Percentiles rank a stretch among this genome's conserved stretches.
These are phyloP conservation scores for Antheraea yamamai DNA, from an alignment of 2,888 invertebrate species.

Conservation along the genomic window DNA sequence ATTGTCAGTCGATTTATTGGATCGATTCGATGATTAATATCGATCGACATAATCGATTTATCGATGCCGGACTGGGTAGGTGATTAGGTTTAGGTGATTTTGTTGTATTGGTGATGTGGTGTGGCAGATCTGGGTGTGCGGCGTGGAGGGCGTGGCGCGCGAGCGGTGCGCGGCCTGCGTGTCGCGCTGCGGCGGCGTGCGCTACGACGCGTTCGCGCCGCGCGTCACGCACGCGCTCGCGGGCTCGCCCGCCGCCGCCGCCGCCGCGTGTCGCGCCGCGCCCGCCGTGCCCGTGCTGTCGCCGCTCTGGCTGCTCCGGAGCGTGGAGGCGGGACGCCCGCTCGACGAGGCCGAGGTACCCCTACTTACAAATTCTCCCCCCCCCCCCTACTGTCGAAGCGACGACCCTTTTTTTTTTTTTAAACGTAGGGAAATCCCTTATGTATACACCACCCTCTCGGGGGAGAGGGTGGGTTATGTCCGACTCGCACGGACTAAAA, in stretches of 20 bases:
- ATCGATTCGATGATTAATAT: no score
- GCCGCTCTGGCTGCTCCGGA: constrained; percentile 88
- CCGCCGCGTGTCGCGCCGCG: constrained; percentile 36
- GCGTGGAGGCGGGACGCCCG: constrained; percentile 78
- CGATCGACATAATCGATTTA: no score
- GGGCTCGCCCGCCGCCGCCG: constrained; percentile 60
- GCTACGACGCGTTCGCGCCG: constrained; percentile 88
- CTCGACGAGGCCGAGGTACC: constrained; percentile 58
- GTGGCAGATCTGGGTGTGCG: constrained; percentile 67
- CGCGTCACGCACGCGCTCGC: constrained; percentile 90
- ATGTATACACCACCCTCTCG: no score
- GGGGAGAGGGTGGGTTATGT: no score
- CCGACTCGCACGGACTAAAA: no score
- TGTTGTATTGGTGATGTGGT: not conserved
- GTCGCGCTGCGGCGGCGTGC: constrained; percentile 89
- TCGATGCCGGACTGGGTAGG: no score
- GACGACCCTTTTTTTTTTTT: no score
- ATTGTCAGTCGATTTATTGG: no score
- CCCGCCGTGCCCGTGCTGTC: constrained; percentile 84
- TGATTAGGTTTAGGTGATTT: no score
- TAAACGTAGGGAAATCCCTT: no score
- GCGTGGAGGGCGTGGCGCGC: constrained; percentile 58
- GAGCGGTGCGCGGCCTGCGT: constrained; percentile 65
- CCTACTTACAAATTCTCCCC: not conserved
- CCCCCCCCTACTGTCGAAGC: no score